These are phyloP conservation scores for Phylloscopus trochilus DNA, from an alignment of 2,113 vertebrate genomes.

Conservation along the genomic window DNA sequence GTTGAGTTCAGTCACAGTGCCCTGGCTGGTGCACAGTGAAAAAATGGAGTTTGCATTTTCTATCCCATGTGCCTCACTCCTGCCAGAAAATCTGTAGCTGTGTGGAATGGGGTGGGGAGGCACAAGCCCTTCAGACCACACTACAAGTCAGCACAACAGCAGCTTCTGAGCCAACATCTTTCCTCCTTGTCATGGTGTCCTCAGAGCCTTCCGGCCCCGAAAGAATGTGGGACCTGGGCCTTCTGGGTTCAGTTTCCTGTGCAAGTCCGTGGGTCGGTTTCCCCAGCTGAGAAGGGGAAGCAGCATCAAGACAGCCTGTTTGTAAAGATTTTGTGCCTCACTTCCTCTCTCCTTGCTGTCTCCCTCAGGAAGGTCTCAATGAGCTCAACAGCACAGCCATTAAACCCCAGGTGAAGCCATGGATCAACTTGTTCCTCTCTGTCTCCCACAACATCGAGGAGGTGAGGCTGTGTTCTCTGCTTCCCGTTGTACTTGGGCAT, in stretches of 20 bases:
- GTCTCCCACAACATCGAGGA: conserved; percentile 98
- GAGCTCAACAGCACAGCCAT: conserved; percentile 92
- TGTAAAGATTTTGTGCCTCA: not conserved
- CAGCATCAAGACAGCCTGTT: not conserved
- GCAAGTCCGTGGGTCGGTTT: not conserved
- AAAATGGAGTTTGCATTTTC: not conserved
- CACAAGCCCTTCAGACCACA: not conserved
- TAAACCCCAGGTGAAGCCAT: conserved; percentile 96
- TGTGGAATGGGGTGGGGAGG: not conserved
- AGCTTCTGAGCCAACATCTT: not conserved
- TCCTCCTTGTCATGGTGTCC: not conserved
- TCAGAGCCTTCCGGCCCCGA: not conserved
- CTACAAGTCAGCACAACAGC: not conserved
- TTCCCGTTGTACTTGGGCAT: not conserved
- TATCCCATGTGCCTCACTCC: not conserved
- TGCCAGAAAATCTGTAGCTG: not conserved
- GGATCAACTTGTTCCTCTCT: conserved; percentile 94
- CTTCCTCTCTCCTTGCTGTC: not conserved
- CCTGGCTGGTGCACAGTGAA: not conserved
- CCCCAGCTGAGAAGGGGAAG: not conserved
- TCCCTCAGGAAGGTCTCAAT: conserved; percentile 86
- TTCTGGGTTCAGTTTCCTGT: not conserved
- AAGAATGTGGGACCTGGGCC: not conserved
- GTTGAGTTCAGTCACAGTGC: not conserved
- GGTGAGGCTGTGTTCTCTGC: conserved; percentile 69